Percentiles rank a stretch among this genome's conserved stretches.
phyloP scores from a whole-genome alignment of 2,113 vertebrate genomes.

The Pelodiscus sinensis region DNA sequence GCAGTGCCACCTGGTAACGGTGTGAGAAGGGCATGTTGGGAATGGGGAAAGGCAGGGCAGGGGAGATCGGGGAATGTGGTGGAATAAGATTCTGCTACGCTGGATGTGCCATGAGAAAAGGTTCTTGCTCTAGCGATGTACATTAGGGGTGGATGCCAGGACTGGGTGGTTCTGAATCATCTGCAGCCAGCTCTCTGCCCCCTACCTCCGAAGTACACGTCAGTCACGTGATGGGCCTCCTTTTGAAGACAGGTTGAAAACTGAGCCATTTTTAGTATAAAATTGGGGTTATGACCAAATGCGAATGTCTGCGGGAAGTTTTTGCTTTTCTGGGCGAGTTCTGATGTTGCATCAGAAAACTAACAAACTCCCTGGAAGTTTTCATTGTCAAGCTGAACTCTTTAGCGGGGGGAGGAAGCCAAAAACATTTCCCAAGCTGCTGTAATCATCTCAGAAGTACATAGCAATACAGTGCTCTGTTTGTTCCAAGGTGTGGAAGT shows the following conservation, averaged over 20 bases:
- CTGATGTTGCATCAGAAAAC: neutral
- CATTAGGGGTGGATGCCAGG: neutral
- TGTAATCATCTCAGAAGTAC: neutral
- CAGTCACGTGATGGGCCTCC: neutral
- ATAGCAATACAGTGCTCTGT: neutral
- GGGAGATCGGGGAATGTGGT: neutral
- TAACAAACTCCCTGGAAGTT: too few relatives aligned
- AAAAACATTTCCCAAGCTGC: neutral
- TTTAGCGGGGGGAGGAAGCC: neutral
- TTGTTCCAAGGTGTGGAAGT: neutral
- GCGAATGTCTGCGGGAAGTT: neutral
- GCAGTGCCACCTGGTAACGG: neutral
- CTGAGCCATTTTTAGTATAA: neutral
- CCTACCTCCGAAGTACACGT: neutral
- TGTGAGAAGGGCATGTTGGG: neutral
- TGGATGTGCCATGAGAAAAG: neutral
- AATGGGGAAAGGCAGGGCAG: neutral
- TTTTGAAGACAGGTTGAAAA: neutral
- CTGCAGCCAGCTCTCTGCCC: neutral
- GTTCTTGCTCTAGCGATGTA: neutral
- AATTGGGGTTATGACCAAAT: neutral
- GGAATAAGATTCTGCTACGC: too few relatives aligned
- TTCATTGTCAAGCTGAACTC: neutral
- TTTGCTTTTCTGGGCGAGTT: neutral
- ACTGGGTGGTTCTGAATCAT: neutral